Base-by-base conservation (phyloP, 1,140 invertebrate genomes). In the Leptonema lineaticorne region DNA sequence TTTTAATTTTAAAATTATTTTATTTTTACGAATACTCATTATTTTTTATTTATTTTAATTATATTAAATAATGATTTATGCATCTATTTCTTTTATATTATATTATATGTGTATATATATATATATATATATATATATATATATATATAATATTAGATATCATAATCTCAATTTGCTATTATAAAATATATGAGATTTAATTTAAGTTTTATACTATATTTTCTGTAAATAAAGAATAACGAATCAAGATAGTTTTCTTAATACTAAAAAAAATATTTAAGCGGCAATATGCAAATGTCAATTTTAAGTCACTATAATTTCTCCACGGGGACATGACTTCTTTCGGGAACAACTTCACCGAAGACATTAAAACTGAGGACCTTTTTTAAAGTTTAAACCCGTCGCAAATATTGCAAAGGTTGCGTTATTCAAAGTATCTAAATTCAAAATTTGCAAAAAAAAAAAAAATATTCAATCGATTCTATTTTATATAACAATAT, bases 301-400 rank as follows among this genome's bases (percentile, higher is more conserved):
- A 53, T 22, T 18, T 22, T 11, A 26, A 26, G 18, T 22, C 50
- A 53, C 50, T 26, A 11, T 53, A 53, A 53, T 53, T 8, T 53
- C 50, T 53, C 50, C 50, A 7, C 50, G 6, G 50, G 50, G 50
- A 53, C 50, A 11, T 53, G 50, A 53, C 50, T 53, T 53, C 50
- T 53, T 53, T 26, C 22, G 1, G 5, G 22, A 53, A 41, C 37
- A 41, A 41, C 16, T 41, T 41, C 37, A 16, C 9, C 37, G 37
- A 16, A 16, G 9, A 2, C 2, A 4, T 41, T 41, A 14, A 1
- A 14, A 41, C 9, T 9, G 37, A 9, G 37, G 37, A 41, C 37
- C 37, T 41, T 41, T 41, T 41, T 41, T 41, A 16, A n/a, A 41
- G 37, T 53, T 53, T 24, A 53, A 53, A 50, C 11, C 22, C 9